Base-by-base conservation (phyloP, 1,140 invertebrate genomes). In the Nomia melanderi region DNA sequence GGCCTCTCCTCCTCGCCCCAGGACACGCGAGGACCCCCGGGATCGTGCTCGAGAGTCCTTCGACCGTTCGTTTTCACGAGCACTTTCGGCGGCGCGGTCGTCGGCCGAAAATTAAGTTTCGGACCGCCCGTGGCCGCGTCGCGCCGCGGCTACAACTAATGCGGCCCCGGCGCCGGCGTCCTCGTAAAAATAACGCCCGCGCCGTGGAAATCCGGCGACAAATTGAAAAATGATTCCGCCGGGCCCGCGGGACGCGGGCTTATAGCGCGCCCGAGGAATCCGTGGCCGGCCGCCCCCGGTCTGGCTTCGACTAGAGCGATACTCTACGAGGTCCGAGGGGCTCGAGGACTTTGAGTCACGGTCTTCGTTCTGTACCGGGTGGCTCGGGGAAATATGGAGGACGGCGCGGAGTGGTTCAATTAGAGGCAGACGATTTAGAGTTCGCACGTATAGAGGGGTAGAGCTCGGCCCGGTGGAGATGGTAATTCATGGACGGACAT, bases 51-150 rank as follows among this genome's bases (percentile, higher is more conserved):
- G 41, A 74, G 81, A 17, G 56, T 66, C 67, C 39, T 33, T 63
- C 17, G 11, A 23, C 12, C 39, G 54, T 65, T 64, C 56, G 63
- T 77, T 77, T 33, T 14, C 54, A 57, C 41, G 71, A 70, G 54
- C 29, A 14, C 56, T 69, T 57, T 77, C 62, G 41, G 9, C 33
- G 33, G 17, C 27, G 11, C 64, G 71, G 33, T 69, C 65, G 50
- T 20, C 60, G 67, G 63, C 63, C 76, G 67, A 83, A 79, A 84
- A 84, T 84, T 80, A 84, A 74, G 63, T 83, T 67, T 14, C 54
- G 27, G 73, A 74, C 77, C 72, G 47, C 47, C 71, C 65, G 47
- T 36, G 66, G 47, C 65, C 1, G 20, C n/a, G n/a, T n/a, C n/a
- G n/a, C 31, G 9, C 5, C 14, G 25, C 56, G 77, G 59, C 69